Evolutionary conservation across 92 coral and sea anemone genomes (phyloP).

Genomic region (Parazoanthus atlanticus): DNA sequence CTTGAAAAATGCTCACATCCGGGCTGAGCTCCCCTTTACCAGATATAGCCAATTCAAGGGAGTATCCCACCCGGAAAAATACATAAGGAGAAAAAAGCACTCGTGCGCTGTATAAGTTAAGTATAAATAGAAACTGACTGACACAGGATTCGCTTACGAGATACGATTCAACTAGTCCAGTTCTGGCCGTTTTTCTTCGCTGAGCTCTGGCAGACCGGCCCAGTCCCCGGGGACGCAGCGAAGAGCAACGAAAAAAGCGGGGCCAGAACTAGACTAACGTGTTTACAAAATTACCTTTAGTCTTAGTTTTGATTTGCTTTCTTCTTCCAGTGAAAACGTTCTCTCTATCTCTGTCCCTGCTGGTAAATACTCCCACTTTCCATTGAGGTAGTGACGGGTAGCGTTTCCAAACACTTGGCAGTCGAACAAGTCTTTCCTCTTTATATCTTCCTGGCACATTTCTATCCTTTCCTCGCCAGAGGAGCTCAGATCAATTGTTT

Average conservation of each 20-base stretch:
- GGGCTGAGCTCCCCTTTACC: no score
- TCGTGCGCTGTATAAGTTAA: no score
- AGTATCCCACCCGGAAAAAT: no score
- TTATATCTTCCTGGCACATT: not conserved
- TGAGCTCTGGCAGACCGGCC: no score
- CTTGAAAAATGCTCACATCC: no score
- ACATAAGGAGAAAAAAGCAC: no score
- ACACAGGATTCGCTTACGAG: not conserved
- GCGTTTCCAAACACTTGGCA: slow-evolving; percentile 2
- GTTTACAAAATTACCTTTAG: slow-evolving; percentile 6
- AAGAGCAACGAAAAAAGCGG: no score
- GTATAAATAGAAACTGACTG: no score
- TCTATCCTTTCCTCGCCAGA: not conserved
- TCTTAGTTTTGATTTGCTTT: not conserved
- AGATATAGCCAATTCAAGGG: no score
- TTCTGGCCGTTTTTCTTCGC: no score
- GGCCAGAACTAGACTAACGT: not conserved
- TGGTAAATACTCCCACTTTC: slow-evolving; percentile 5
- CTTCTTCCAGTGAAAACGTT: not conserved
- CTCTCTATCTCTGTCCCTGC: not conserved
- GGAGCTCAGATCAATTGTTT: not conserved
- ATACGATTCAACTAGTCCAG: no score
- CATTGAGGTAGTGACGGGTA: not conserved
- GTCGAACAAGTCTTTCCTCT: not conserved
- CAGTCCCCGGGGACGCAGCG: no score